Percentiles rank a stretch among this genome's conserved stretches.
Evolutionary conservation across 2,888 invertebrate genomes (phyloP).

Genomic region (Theretra japonica): DNA sequence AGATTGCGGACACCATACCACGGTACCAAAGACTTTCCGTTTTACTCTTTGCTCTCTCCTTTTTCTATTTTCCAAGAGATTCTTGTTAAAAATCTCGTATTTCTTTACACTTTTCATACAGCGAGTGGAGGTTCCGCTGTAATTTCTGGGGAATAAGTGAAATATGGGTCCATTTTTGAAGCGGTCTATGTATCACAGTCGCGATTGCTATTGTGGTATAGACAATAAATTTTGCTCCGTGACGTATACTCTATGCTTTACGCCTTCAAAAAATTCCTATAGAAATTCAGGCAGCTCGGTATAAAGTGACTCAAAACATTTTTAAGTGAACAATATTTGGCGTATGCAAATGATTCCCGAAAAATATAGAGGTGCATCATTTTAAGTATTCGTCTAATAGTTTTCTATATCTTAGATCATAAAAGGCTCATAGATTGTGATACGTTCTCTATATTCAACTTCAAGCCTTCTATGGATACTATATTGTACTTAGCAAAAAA

Average conservation of each 20-base stretch:
- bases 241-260: background rate
- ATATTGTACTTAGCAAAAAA: too few relatives aligned
- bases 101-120: slow-evolving; percentile 6
- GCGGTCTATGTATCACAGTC: background rate
- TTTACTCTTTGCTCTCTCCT: background rate
- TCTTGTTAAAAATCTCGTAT: slow-evolving; percentile 4
- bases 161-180: background rate
- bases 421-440: too few relatives aligned
- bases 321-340: background rate
- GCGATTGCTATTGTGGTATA: background rate
- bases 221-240: background rate
- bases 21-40: background rate
- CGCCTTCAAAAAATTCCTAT: background rate
- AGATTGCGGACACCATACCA: slow-evolving; percentile 16
- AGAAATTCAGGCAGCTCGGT: background rate
- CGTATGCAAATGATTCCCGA: too few relatives aligned
- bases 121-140: background rate
- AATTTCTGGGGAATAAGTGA: slow-evolving; percentile 3
- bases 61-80: background rate
- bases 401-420: too few relatives aligned
- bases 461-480: too few relatives aligned
- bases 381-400: too few relatives aligned
- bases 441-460: too few relatives aligned
- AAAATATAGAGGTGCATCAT: too few relatives aligned
- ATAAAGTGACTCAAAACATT: background rate